phyloP scores from a whole-genome alignment of 2,113 vertebrate genomes.

The Phrynocephalus versicolor region DNA sequence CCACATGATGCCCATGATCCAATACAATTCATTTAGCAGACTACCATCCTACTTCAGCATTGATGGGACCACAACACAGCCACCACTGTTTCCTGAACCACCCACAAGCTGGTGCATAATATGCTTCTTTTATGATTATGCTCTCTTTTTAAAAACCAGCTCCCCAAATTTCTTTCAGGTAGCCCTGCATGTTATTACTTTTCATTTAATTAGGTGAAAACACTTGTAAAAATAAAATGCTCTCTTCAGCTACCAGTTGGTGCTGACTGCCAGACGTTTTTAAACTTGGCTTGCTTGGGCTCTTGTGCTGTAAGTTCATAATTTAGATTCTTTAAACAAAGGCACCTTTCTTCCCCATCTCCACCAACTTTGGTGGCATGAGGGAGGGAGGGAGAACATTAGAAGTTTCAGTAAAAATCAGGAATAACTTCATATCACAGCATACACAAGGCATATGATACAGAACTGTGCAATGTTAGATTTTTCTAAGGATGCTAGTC shows the following conservation, averaged over 20 bases:
- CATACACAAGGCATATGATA: constrained; percentile 56
- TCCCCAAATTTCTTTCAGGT: constrained; percentile 66
- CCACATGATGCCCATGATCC: not conserved
- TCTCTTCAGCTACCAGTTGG: constrained; percentile 54
- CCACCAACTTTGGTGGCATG: constrained; percentile 38
- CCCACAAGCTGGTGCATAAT: constrained; percentile 26
- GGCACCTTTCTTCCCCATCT: constrained; percentile 60
- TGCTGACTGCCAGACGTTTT: constrained; percentile 56
- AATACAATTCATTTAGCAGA: constrained; percentile 36
- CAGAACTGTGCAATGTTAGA: constrained; percentile 38
- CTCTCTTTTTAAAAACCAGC: not conserved
- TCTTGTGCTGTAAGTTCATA: constrained; percentile 57
- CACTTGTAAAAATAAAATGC: constrained; percentile 61
- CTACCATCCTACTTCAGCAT: constrained; percentile 21
- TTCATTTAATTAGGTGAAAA: constrained; percentile 70
- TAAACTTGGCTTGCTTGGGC: constrained; percentile 58
- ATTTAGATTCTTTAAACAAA: constrained; percentile 67
- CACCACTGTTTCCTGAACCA: constrained; percentile 48
- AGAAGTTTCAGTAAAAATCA: constrained; percentile 50
- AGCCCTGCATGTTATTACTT: constrained; percentile 51
- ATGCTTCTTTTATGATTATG: constrained; percentile 4
- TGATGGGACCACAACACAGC: constrained; percentile 38
- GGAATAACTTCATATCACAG: constrained; percentile 52
- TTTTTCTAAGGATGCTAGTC: constrained; percentile 32
- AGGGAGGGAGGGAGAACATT: constrained; percentile 10